Evolutionary conservation across 2,113 vertebrate species (phyloP), one percentile per base, ranked within the genome.

Genomic region (Alces alces): DNA sequence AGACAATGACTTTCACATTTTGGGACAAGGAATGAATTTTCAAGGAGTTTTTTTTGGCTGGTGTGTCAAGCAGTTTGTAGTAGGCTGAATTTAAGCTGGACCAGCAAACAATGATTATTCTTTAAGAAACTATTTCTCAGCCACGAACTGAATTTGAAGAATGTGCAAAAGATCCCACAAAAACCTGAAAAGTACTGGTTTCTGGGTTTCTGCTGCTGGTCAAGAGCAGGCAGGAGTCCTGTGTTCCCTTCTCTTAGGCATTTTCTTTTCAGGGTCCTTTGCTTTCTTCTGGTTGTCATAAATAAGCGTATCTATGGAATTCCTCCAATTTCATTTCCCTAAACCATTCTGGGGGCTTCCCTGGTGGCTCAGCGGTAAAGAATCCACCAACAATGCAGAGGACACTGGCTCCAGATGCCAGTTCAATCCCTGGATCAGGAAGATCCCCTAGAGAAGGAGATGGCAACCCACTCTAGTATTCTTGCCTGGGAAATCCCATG

Each of bases 141-240:
- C 86, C 73, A 43, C 0, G 39, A 82, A 92, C 4, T 97, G 96
- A 97, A 98, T 97, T 89, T 97, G 36, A 97, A 96, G 96, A 98
- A 98, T 98, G 97, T 97, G 60, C 89, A 96, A 64, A 96, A 95
- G 76, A 86, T 92, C 47, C 96, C 89, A 90, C 92, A 70, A 39
- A 88, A 92, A 25, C 83, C 79, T 89, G 61, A 82, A 82, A 66
- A 92, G 28, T 15, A 0, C 50, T 64, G 43, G 28, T 39, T 80
- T 91, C 54, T 79, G 88, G 87, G 25, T 64, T 76, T 82, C 66
- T 33, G 86, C 43, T 5, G 17, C 85, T 5, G 27, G 14, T 36
- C n/a, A 27, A 4, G 2, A 14, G 92, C 43, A 52, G 33, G 25
- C 13, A 2, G 30, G 27, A 33, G 55, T 16, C 25, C 21, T 45